Evolutionary conservation across 2,113 vertebrate genomes (phyloP).

Genomic region (Alligator sinensis): DNA sequence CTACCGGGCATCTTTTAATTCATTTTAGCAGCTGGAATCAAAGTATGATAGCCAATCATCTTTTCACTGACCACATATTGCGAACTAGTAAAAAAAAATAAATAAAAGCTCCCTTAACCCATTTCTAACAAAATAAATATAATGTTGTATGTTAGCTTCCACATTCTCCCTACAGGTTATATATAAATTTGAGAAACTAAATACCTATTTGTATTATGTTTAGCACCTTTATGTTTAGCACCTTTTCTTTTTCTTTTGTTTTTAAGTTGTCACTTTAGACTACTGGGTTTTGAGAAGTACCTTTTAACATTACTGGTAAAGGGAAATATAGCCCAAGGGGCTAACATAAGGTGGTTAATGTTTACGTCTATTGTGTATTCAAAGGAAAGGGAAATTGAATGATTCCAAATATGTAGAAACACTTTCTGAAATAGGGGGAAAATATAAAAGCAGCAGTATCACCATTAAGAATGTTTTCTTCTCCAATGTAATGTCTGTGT

Average conservation of each 20-base stretch:
- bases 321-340: slow-evolving; percentile 24
- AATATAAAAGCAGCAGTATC: background rate
- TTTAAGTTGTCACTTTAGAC: slow-evolving; percentile 19
- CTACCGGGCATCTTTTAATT: background rate
- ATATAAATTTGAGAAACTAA: slow-evolving; percentile 40
- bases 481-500: background rate
- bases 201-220: slow-evolving; percentile 47
- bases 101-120: background rate
- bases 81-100: slow-evolving; percentile 1
- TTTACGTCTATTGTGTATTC: slow-evolving; percentile 2
- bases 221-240: background rate
- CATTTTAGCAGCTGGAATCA: background rate
- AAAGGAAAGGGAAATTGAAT: slow-evolving; percentile 28
- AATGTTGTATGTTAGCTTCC: background rate
- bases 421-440: background rate
- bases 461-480: background rate
- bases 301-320: slow-evolving; percentile 34
- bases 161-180: background rate
- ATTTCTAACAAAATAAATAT: slow-evolving; percentile 1
- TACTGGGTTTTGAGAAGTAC: slow-evolving; percentile 34
- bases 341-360: slow-evolving; percentile 7
- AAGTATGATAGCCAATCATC: background rate
- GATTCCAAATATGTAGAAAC: slow-evolving; percentile 37
- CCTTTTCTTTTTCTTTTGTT: background rate
- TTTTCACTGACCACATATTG: background rate